Evolutionary conservation across 1,140 invertebrate genomes (phyloP).

Genomic region (Chrysomallon squamiferum): DNA sequence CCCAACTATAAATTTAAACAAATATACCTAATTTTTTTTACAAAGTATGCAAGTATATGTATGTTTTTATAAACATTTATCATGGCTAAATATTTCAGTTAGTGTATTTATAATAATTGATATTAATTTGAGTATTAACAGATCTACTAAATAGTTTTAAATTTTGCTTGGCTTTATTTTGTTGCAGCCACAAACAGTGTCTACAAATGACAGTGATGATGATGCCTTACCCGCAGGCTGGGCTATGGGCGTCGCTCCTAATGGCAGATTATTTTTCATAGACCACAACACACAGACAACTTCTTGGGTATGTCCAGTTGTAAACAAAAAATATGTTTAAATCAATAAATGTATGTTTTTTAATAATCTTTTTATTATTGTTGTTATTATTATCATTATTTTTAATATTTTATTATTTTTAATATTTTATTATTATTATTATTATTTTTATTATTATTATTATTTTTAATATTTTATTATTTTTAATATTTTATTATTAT

Average conservation of each 20-base stretch:
- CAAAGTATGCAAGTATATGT: too few species aligned
- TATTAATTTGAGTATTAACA: too few species aligned
- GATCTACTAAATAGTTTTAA: too few species aligned
- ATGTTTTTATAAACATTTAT: too few species aligned
- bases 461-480: too few species aligned
- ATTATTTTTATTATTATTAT: too few species aligned
- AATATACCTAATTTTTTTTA: too few species aligned
- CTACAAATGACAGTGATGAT: constrained; percentile 35
- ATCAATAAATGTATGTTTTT: not conserved
- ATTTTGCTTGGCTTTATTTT: too few species aligned
- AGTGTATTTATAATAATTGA: too few species aligned
- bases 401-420: not conserved
- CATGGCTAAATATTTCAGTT: too few species aligned
- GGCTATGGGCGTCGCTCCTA: constrained; percentile 96
- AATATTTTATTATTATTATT: constrained; percentile 5
- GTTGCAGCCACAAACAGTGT: not conserved
- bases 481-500: too few species aligned
- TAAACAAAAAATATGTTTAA: not conserved
- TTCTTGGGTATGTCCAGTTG: constrained; percentile 85
- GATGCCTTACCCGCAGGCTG: constrained; percentile 84
- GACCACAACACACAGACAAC: constrained; percentile 93
- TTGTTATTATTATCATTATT: not conserved
- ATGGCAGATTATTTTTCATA: constrained; percentile 95
- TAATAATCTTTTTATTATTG: constrained; percentile 1
- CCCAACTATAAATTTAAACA: too few species aligned